Percentiles rank a stretch among this genome's conserved stretches.
phyloP scores from a whole-genome alignment of 2,113 vertebrate genomes.

The Amia ocellicauda region DNA sequence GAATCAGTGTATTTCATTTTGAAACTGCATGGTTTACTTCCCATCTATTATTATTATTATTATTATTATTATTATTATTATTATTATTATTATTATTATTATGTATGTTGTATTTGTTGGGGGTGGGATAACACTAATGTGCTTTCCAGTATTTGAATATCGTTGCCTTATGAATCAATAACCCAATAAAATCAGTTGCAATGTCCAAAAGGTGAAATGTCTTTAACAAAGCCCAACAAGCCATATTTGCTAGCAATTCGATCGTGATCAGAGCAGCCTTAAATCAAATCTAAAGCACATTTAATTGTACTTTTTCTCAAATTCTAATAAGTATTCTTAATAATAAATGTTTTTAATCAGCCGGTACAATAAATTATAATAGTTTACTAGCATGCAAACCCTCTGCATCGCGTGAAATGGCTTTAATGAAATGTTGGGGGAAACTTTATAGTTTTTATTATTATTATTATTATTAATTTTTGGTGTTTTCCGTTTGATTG shows the following conservation, averaged over 20 bases:
- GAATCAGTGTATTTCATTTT: too few species aligned
- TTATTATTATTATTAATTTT: background rate
- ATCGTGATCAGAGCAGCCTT: constrained; percentile 45
- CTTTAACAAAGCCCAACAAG: constrained; percentile 55
- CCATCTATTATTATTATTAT: too few species aligned
- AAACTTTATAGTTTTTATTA: too few species aligned
- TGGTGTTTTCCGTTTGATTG: constrained; percentile 3
- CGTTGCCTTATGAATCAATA: constrained; percentile 68
- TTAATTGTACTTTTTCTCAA: constrained; percentile 42
- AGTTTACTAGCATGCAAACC: too few species aligned
- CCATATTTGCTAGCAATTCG: constrained; percentile 53
- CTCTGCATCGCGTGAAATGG: too few species aligned
- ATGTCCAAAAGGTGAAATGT: constrained; percentile 29
- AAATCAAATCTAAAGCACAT: constrained; percentile 51
- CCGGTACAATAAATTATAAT: constrained; percentile 26
- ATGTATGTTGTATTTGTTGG: too few species aligned
- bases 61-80: too few species aligned
- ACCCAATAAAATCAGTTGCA: constrained; percentile 26
- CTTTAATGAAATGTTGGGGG: too few species aligned
- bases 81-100: too few species aligned
- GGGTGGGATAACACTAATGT: constrained; percentile 24
- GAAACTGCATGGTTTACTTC: too few species aligned
- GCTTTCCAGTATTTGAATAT: constrained; percentile 49
- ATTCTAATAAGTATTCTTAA: constrained; percentile 48
- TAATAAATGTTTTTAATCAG: constrained; percentile 46